Base-by-base conservation (phyloP, 2,888 invertebrate genomes). In the Ormyrus labotus region DNA sequence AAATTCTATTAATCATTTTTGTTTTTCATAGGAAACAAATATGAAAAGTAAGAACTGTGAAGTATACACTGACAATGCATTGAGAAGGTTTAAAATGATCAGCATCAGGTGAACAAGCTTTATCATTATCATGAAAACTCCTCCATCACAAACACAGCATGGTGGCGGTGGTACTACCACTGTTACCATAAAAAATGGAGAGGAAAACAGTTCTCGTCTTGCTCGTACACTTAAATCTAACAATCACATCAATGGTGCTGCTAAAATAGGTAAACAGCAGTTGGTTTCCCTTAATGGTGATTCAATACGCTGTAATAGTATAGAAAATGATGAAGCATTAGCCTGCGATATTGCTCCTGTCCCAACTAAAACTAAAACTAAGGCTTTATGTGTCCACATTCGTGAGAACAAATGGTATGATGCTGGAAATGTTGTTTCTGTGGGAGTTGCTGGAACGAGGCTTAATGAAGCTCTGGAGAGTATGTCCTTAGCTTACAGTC, bases 401-500 rank as follows among this genome's bases (percentile, higher is more conserved):
- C 75, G 89, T 61, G 89, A 89, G 47, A 89, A 89, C 79, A 89
- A 89, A 68, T 89, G 89, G 89, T 89, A 89, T 50, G 89, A 89
- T 73, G 89, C 89, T 47, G 87, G 88, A 6, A 89, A 88, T 65
- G 84, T 88, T 6, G 86, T 89, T 10, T 89, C 89, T 0, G 87
- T 87, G 3, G 89, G 89, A 7, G 86, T 89, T 3, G 87, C 88
- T 5, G 89, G 89, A 34, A 86, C 89, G 45, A 89, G 87, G 47
- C 92, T 95, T 82, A 94, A 94, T 87, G 94, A 94, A 90, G 94
- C 95, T 73, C 91, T 95, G 86, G 94, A 95, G 88, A 94, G 93
- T 89, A 95, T 95, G 92, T 94, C 95, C 83, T 91, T 95, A 83
- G 94, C 95, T 4, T 95, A 95, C 90, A 95, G 94, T 89, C 95